Evolutionary conservation across 1,140 invertebrate genomes (phyloP).

Genomic region (Macrosteles quadrilineatus): DNA sequence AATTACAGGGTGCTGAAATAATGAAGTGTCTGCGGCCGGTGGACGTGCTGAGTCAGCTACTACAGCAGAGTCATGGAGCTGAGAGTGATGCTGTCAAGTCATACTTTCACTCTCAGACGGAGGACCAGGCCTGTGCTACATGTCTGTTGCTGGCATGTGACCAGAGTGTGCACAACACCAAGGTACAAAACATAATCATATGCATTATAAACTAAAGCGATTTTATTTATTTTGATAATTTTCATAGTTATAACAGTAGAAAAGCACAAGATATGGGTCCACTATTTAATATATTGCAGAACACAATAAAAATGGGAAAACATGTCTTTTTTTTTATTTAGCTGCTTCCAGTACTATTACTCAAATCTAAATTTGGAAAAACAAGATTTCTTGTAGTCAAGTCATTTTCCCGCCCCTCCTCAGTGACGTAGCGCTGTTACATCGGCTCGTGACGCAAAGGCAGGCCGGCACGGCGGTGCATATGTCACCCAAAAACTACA

Average conservation of each 20-base stretch:
- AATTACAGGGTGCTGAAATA: slow-evolving; percentile 79
- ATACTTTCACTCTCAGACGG: slow-evolving; percentile 81
- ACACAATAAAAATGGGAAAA: too few relatives aligned
- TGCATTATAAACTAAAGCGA: neutral
- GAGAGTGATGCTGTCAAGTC: slow-evolving; percentile 81
- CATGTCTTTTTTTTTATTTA: too few relatives aligned
- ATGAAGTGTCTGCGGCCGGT: slow-evolving; percentile 81
- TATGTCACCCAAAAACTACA: too few relatives aligned
- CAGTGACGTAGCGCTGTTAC: too few relatives aligned
- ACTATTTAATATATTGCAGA: too few relatives aligned
- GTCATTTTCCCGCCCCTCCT: too few relatives aligned
- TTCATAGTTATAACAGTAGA: neutral
- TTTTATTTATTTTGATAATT: neutral
- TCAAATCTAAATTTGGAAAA: too few relatives aligned
- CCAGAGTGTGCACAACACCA: slow-evolving; percentile 64
- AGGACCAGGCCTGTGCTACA: slow-evolving; percentile 87
- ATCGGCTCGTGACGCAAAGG: too few relatives aligned
- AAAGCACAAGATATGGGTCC: neutral
- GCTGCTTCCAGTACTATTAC: too few relatives aligned
- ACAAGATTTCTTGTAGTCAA: too few relatives aligned
- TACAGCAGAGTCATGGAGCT: slow-evolving; percentile 78
- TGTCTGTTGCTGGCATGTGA: slow-evolving; percentile 83
- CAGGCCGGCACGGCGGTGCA: too few relatives aligned
- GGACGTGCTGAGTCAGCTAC: slow-evolving; percentile 77
- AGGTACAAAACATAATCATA: slow-evolving; percentile 53